Evolutionary conservation across 2,888 invertebrate species (phyloP).

Genomic region (Ceraclea dissimilis): DNA sequence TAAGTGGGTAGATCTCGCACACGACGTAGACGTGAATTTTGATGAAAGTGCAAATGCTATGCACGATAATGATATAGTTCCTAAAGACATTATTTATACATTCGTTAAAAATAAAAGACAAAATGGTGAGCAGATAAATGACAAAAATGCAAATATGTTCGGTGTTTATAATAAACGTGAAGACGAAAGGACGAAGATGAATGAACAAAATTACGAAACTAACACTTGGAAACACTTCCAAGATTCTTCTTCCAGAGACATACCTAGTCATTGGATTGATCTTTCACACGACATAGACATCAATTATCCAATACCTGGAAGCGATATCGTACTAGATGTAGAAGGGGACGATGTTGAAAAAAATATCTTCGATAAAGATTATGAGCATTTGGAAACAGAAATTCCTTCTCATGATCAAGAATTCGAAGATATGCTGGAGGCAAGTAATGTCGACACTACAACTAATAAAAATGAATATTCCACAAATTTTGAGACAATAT

Average conservation of each 20-base stretch:
- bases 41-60: constrained; percentile 15
- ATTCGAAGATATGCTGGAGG: not conserved
- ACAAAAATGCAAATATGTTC: not conserved
- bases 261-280: constrained; percentile 32
- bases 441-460: not conserved
- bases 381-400: constrained; percentile 13
- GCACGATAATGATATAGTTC: constrained; percentile 1
- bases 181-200: not conserved
- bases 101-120: not conserved
- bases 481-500: not conserved
- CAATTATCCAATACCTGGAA: constrained; percentile 30
- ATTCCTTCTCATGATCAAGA: too few species aligned
- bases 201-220: constrained; percentile 5
- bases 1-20: constrained; percentile 36
- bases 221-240: constrained; percentile 22
- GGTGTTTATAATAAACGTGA: constrained; percentile 1
- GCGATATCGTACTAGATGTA: constrained; percentile 20
- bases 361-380: constrained; percentile 19
- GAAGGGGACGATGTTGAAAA: constrained; percentile 22
- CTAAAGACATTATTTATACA: not conserved
- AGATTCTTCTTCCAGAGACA: not conserved
- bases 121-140: constrained; percentile 7
- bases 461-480: not conserved
- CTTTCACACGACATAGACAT: constrained; percentile 40
- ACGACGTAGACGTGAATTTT: constrained; percentile 40